Conservation (phyloP, 2,888 invertebrate species). For the Dynastes grantii region DNA sequence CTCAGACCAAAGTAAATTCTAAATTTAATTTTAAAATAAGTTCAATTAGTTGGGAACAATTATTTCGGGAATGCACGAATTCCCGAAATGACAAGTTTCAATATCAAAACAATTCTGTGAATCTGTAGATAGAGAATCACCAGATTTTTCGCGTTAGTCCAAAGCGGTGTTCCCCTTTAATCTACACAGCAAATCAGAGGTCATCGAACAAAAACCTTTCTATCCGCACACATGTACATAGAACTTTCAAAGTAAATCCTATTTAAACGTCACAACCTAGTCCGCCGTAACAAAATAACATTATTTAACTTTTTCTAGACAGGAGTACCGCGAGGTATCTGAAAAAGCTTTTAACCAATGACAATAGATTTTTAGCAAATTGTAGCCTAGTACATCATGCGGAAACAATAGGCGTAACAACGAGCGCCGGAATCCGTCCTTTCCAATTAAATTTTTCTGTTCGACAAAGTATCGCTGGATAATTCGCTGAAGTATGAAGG, state of each 20-base stretch:
- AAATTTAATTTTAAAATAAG: too few species aligned
- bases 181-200: not conserved
- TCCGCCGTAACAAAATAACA: not conserved
- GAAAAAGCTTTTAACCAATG: constrained; percentile 29
- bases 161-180: not conserved
- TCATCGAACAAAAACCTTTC: not conserved
- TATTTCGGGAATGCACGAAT: too few species aligned
- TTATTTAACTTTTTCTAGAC: constrained; percentile 20
- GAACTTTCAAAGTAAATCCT: not conserved
- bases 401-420: constrained; percentile 28
- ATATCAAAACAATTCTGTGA: too few species aligned
- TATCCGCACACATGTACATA: not conserved
- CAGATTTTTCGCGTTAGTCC: too few species aligned
- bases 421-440: not conserved
- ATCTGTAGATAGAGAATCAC: too few species aligned
- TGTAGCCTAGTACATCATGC: not conserved
- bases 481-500: not conserved
- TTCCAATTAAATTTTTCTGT: constrained; percentile 42
- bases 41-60: too few species aligned
- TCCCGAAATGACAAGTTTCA: too few species aligned
- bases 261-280: not conserved
- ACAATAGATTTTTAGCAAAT: constrained; percentile 33
- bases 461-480: constrained; percentile 36
- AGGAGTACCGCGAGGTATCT: constrained; percentile 1
- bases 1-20: too few species aligned